These are phyloP conservation scores for Leucania comma DNA, from an alignment of 2,888 invertebrate genomes.

Conservation along the genomic window DNA sequence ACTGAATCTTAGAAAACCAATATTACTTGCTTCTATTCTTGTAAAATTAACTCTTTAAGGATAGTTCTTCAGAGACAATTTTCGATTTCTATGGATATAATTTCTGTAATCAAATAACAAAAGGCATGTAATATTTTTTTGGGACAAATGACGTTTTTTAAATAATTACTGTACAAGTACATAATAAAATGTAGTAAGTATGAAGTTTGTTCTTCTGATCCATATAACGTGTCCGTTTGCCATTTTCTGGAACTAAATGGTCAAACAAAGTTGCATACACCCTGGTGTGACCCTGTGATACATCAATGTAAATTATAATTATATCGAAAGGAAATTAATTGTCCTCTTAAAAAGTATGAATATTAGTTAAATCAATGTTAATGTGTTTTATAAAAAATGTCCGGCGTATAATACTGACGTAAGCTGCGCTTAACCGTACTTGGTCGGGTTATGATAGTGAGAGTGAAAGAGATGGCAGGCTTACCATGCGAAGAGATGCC, in stretches of 20 bases:
- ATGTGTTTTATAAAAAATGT: not conserved
- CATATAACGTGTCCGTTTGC: no score
- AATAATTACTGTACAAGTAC: no score
- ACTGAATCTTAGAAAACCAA: conserved; percentile 17
- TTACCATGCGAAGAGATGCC: not conserved
- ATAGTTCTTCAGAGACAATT: not conserved
- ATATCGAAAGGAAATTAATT: not conserved
- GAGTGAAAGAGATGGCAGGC: not conserved
- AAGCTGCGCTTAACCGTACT: not conserved
- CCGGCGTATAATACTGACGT: not conserved
- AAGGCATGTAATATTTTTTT: not conserved
- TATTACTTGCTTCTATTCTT: conserved; percentile 13
- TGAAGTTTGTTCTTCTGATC: no score
- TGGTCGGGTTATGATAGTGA: not conserved
- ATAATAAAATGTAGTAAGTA: no score
- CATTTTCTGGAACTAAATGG: not conserved
- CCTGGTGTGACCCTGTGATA: no score
- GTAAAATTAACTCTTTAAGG: conserved; percentile 9
- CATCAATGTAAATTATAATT: not conserved
- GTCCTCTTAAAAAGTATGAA: not conserved
- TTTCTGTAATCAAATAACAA: not conserved
- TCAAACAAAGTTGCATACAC: not conserved
- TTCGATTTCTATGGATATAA: not conserved
- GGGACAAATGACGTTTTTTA: no score
- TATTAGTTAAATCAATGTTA: not conserved